Evolutionary conservation across 2,113 vertebrate genomes (phyloP).

Genomic region (Tetrax tetrax): DNA sequence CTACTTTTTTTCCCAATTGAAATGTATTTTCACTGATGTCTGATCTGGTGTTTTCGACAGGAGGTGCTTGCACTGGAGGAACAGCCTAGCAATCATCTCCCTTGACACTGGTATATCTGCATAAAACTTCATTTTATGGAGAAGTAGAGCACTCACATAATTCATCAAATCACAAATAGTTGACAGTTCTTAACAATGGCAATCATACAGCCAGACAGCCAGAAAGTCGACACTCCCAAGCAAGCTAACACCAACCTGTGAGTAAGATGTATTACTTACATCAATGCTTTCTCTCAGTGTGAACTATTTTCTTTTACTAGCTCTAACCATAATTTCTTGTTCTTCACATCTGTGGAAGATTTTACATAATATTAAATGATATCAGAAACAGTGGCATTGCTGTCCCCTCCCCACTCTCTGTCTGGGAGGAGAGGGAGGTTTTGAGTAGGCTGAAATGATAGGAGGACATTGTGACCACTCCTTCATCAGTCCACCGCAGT

Average conservation of each 20-base stretch:
- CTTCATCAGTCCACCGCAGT: not conserved
- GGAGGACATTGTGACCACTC: not conserved
- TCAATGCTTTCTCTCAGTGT: not conserved
- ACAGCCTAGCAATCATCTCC: not conserved
- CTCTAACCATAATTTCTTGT: not conserved
- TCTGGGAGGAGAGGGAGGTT: not conserved
- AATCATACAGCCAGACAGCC: slow-evolving; percentile 3
- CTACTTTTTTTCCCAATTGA: not conserved
- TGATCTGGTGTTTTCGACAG: not conserved
- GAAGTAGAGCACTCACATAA: not conserved
- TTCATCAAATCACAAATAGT: slow-evolving; percentile 20
- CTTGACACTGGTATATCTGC: not conserved
- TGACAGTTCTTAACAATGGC: slow-evolving; percentile 13
- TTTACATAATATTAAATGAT: not conserved
- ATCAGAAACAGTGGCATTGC: not conserved
- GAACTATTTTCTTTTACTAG: not conserved
- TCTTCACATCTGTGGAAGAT: not conserved
- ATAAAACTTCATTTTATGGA: slow-evolving; percentile 14
- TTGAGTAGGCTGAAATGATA: not conserved
- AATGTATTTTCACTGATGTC: not conserved
- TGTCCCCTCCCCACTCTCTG: not conserved
- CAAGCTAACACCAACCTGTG: not conserved
- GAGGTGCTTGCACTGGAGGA: not conserved
- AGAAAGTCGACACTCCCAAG: not conserved
- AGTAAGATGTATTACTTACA: slow-evolving; percentile 11